These are phyloP conservation scores for Pogonognathellus flavescens DNA, from an alignment of 1,140 invertebrate species.

Conservation along the genomic window DNA sequence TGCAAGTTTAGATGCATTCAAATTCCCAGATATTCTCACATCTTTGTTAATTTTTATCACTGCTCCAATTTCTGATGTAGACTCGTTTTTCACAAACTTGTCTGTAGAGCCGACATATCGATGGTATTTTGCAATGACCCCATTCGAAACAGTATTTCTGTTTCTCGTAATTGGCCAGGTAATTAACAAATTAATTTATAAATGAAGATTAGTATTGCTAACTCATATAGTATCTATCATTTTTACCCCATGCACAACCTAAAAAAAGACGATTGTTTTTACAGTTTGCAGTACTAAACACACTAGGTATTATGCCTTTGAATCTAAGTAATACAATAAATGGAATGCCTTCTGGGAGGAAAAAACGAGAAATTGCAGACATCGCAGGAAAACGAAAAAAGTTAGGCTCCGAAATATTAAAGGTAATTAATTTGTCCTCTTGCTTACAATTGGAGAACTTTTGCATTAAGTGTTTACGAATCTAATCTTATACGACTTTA, in stretches of 20 bases:
- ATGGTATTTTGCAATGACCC: conserved; percentile 47
- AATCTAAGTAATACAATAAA: conserved; percentile 19
- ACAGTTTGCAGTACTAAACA: conserved; percentile 27
- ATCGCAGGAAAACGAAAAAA: neutral
- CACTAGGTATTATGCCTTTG: conserved; percentile 28
- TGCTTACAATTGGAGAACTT: too few relatives aligned
- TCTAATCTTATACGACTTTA: too few relatives aligned
- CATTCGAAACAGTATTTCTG: conserved; percentile 35
- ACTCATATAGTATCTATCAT: neutral
- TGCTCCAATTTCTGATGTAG: neutral
- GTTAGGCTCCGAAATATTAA: neutral
- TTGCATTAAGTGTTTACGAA: too few relatives aligned
- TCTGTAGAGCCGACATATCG: conserved; percentile 13
- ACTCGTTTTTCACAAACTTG: conserved; percentile 9
- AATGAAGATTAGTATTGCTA: neutral
- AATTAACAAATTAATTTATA: neutral
- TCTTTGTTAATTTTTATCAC: neutral
- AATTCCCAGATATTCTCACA: neutral
- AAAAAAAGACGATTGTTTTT: too few relatives aligned
- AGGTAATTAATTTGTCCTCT: neutral
- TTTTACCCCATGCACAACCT: too few relatives aligned
- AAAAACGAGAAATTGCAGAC: neutral
- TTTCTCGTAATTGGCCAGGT: conserved; percentile 31
- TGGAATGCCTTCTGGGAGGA: conserved; percentile 36
- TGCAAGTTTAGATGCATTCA: too few relatives aligned